Conservation (phyloP, 2,113 vertebrate genomes). For the Apteryx mantelli region DNA sequence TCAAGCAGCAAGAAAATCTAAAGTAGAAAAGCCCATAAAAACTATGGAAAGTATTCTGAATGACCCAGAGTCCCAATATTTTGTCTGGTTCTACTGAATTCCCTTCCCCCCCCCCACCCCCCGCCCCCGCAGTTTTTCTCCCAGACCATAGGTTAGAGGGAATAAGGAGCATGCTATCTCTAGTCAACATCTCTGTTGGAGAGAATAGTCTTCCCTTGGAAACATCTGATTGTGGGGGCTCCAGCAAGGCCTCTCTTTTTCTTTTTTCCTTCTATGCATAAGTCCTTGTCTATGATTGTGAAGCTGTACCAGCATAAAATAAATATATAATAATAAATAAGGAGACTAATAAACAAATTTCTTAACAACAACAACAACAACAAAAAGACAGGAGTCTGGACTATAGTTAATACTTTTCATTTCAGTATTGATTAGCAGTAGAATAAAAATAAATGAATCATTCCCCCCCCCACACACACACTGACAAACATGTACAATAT, state of each 20-base stretch:
- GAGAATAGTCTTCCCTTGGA: background rate
- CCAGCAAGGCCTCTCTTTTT: background rate
- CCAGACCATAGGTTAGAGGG: background rate
- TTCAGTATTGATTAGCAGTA: background rate
- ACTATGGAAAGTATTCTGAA: background rate
- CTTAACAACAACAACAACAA: background rate
- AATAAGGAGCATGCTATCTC: background rate
- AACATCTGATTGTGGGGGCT: background rate
- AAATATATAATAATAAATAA: fast-evolving
- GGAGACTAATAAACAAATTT: background rate
- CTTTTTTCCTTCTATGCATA: background rate
- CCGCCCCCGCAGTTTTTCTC: background rate
- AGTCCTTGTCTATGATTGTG: background rate
- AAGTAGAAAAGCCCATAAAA: background rate
- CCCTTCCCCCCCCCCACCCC: background rate
- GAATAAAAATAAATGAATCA: background rate
- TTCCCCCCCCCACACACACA: no score
- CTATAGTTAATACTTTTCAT: background rate
- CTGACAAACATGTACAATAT: background rate
- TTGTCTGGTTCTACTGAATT: background rate
- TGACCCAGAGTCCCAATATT: background rate
- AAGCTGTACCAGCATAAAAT: background rate
- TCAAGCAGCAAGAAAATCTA: background rate
- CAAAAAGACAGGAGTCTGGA: background rate
- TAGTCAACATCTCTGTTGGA: background rate